Base-by-base conservation (phyloP, 2,797 vertebrate species). In the Danio aesculapii region DNA sequence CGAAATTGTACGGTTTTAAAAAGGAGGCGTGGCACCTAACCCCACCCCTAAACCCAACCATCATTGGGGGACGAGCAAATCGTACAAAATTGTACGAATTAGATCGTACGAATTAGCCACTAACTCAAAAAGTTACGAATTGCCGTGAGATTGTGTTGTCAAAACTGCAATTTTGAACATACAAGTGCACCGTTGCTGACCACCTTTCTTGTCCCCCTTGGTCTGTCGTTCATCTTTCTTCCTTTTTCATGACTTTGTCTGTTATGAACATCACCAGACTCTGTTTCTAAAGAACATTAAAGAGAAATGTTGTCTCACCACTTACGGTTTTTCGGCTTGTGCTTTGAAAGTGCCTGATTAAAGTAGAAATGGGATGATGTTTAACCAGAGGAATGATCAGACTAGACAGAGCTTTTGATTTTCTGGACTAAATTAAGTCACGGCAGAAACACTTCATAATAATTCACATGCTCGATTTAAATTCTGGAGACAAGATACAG, bases 241-340 rank as follows among this genome's bases (percentile, higher is more conserved):
- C 80, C 76, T 81, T 52, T 77, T 64, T 83, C 90, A 86, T 92
- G 86, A 88, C 90, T 91, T 89, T 92, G 86, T 92, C 89, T 92
- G 89, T 92, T 92, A 92, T 92, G 87, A 87, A 90, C 88, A 91
- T 90, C 90, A 89, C 88, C 91, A 91, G 92, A 91, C 90, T 92
- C 90, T 92, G 90, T 94, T 94, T 94, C 91, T 92, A 92, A 93
- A 94, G 89, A 92, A 92, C 87, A 94, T 93, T 93, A 94, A 94
- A 94, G 91, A 89, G 88, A 91, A 86, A 93, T 94, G 95, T 96
- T 95, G 95, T 94, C 95, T 93, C 91, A 89, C 92, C 92, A 93
- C 88, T 88, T 92, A 93, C 91, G 91, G 91, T 64, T 83, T 77
- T 79, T 70, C 53, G 50, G 13, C 53, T 43, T 17, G 6, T 53